phyloP scores from a whole-genome alignment of 2,797 vertebrate species.

The Mergus octosetaceus region DNA sequence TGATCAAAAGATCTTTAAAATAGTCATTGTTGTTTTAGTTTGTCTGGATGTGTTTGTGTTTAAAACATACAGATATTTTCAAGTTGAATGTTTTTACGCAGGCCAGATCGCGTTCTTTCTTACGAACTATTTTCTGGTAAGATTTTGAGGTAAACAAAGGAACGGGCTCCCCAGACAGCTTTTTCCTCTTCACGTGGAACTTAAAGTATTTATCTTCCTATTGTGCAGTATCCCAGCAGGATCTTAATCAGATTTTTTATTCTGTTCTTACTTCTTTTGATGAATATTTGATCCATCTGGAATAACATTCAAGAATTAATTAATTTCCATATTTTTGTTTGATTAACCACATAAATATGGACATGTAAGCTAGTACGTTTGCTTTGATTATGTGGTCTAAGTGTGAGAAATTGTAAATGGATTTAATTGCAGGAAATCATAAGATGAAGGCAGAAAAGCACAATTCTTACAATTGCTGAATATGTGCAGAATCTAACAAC shows the following conservation, averaged over 20 bases:
- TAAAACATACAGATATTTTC: background rate
- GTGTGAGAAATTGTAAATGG: background rate
- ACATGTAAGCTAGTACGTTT: background rate
- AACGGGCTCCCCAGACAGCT: accelerated
- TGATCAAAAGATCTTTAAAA: background rate
- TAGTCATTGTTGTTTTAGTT: background rate
- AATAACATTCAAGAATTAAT: constrained; percentile 1
- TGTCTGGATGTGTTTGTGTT: background rate
- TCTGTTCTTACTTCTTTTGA: background rate
- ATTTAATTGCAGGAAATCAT: background rate
- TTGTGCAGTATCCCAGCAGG: background rate
- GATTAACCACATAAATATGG: background rate
- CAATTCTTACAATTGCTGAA: background rate
- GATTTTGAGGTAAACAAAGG: background rate
- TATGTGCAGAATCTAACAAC: background rate
- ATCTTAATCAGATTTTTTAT: background rate
- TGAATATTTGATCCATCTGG: background rate
- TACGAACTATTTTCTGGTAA: background rate
- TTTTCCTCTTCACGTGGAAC: background rate
- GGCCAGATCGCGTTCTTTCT: background rate
- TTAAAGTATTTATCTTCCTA: background rate
- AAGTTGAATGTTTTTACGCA: background rate
- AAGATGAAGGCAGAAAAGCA: background rate
- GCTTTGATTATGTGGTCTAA: background rate
- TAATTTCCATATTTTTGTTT: background rate